Evolutionary conservation across 2,113 vertebrate genomes (phyloP).

Genomic region (Heterocephalus glaber): DNA sequence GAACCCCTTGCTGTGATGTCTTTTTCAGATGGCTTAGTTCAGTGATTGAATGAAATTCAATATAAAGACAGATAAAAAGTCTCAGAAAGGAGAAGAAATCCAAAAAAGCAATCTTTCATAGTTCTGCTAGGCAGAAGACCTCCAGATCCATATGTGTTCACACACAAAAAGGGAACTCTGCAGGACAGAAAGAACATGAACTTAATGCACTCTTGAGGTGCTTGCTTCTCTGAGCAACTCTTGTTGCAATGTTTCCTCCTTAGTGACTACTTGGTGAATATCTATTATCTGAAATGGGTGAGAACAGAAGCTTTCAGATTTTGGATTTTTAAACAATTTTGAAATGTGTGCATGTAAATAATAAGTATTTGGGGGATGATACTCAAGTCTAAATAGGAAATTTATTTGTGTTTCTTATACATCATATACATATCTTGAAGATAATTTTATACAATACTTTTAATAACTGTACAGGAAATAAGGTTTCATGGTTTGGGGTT

Average conservation of each 20-base stretch:
- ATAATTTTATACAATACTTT: not conserved
- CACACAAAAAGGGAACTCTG: accelerated
- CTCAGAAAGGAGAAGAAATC: not conserved
- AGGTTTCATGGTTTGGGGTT: not conserved
- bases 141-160: not conserved
- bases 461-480: not conserved
- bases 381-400: not conserved
- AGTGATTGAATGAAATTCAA: not conserved
- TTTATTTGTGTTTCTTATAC: not conserved
- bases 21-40: slow-evolving; percentile 5
- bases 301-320: not conserved
- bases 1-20: slow-evolving; percentile 48
- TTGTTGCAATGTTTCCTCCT: not conserved
- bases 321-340: not conserved
- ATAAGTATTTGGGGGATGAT: not conserved
- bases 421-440: not conserved
- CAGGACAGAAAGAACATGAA: accelerated
- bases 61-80: slow-evolving; percentile 7
- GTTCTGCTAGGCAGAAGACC: not conserved
- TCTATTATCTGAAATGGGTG: not conserved
- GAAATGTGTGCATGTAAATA: not conserved
- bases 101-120: not conserved
- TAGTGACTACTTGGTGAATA: not conserved
- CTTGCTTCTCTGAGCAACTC: not conserved
- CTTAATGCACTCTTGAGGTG: too few relatives aligned